Conservation (phyloP, 2,888 invertebrate genomes). For the Dexiosoma caninum region DNA sequence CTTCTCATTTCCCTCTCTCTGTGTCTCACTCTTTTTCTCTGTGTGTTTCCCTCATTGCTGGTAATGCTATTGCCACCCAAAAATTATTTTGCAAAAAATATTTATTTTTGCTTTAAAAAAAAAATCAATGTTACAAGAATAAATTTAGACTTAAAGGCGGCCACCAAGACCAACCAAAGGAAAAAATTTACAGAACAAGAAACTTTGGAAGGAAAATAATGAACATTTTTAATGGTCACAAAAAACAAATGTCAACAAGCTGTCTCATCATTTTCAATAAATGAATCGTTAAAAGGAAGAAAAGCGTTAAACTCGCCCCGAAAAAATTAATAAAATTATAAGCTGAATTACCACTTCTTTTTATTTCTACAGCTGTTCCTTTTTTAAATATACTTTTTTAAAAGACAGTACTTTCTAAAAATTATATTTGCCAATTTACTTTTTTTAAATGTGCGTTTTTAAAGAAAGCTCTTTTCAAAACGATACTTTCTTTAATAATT, state of each 20-base stretch:
- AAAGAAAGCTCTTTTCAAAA: too few relatives aligned
- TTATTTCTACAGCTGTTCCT: background rate
- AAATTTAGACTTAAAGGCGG: too few relatives aligned
- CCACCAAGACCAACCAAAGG: too few relatives aligned
- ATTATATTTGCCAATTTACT: too few relatives aligned
- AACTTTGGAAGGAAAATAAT: constrained; percentile 5
- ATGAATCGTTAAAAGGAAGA: background rate
- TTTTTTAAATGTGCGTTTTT: too few relatives aligned
- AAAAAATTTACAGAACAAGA: background rate
- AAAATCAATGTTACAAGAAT: constrained; percentile 52
- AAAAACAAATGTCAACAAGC: constrained; percentile 32
- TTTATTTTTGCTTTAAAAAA: background rate
- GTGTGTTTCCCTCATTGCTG: background rate
- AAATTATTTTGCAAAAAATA: constrained; percentile 1
- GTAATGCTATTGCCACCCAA: background rate
- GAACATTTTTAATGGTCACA: constrained; percentile 18
- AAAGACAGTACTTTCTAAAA: too few relatives aligned
- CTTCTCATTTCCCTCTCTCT: background rate
- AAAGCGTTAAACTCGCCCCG: background rate
- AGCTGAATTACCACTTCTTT: background rate
- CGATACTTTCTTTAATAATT: too few relatives aligned
- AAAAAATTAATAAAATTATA: constrained; percentile 8
- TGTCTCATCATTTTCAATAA: background rate
- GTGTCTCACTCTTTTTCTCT: background rate
- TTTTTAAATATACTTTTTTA: background rate